A percentile compares a stretch with the other conserved stretches of the same genome.
Evolutionary conservation across 2,888 invertebrate genomes (phyloP).

Genomic region (Tinea pellionella): DNA sequence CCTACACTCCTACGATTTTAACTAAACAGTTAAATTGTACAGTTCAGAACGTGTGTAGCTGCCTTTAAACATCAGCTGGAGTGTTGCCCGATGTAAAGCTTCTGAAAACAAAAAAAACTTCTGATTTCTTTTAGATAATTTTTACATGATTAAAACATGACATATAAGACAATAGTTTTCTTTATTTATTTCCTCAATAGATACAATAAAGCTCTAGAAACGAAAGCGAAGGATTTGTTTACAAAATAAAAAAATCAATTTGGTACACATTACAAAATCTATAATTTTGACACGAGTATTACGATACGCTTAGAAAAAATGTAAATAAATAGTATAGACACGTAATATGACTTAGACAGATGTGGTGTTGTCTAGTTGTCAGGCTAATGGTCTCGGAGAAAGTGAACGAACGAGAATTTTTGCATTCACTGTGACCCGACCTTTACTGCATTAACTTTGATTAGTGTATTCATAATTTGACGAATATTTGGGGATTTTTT

Average conservation of each 20-base stretch:
- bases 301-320: background rate
- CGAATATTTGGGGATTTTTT: background rate
- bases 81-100: too few species aligned
- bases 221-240: background rate
- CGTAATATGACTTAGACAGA: constrained; percentile 51
- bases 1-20: too few species aligned
- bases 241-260: background rate
- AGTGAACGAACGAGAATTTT: constrained; percentile 35
- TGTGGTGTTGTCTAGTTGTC: constrained; percentile 30
- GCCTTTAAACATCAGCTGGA: too few species aligned
- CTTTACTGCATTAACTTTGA: constrained; percentile 14
- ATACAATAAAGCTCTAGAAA: too few species aligned
- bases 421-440: constrained; percentile 43
- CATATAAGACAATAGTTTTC: too few species aligned
- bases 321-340: background rate
- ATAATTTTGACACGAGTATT: background rate
- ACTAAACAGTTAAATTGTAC: too few species aligned
- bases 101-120: too few species aligned
- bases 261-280: background rate
- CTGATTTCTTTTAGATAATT: too few species aligned
- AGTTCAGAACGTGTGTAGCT: too few species aligned
- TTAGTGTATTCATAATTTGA: background rate
- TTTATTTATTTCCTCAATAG: too few species aligned
- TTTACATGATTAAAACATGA: too few species aligned
- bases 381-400: constrained; percentile 51